Evolutionary conservation across 2,888 invertebrate species (phyloP).

Genomic region (Noctua janthina): DNA sequence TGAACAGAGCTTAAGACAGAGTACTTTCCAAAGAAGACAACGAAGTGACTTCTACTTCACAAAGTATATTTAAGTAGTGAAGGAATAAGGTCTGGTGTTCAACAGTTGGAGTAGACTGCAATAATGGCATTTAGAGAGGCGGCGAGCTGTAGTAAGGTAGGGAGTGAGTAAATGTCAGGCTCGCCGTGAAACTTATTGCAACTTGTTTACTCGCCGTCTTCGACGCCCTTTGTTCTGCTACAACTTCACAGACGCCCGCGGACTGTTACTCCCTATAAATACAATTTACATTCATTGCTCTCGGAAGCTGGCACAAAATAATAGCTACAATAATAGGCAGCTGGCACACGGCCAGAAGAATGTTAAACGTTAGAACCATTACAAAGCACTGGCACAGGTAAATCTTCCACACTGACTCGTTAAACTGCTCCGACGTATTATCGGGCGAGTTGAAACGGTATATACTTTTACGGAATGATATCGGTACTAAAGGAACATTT

Average conservation of each 20-base stretch:
- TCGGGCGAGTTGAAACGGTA: conserved; percentile 69
- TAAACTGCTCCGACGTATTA: conserved; percentile 55
- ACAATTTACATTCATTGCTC: conserved; percentile 86
- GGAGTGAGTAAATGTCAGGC: conserved; percentile 76
- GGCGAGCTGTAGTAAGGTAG: conserved; percentile 66
- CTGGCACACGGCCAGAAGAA: conserved; percentile 50
- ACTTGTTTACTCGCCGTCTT: conserved; percentile 86
- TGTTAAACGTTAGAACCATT: conserved; percentile 55
- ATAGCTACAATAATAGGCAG: conserved; percentile 66
- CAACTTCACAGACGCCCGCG: conserved; percentile 84
- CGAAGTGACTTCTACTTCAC: conserved; percentile 52
- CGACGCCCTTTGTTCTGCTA: conserved; percentile 83
- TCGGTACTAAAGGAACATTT: conserved; percentile 74
- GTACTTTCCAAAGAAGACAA: conserved; percentile 44
- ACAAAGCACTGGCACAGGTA: conserved; percentile 42
- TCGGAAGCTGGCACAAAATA: conserved; percentile 70
- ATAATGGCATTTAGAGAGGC: conserved; percentile 79
- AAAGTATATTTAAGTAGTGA: conserved; percentile 56
- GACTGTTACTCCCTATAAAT: conserved; percentile 83
- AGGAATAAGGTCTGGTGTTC: conserved; percentile 57
- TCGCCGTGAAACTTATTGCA: conserved; percentile 85
- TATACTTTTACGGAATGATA: conserved; percentile 74
- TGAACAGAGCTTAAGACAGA: conserved; percentile 18
- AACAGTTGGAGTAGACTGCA: conserved; percentile 74
- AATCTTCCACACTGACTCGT: conserved; percentile 28